Evolutionary conservation across 2,888 invertebrate species (phyloP), one percentile per base, ranked within the genome.

Genomic region (Noctua janthina): DNA sequence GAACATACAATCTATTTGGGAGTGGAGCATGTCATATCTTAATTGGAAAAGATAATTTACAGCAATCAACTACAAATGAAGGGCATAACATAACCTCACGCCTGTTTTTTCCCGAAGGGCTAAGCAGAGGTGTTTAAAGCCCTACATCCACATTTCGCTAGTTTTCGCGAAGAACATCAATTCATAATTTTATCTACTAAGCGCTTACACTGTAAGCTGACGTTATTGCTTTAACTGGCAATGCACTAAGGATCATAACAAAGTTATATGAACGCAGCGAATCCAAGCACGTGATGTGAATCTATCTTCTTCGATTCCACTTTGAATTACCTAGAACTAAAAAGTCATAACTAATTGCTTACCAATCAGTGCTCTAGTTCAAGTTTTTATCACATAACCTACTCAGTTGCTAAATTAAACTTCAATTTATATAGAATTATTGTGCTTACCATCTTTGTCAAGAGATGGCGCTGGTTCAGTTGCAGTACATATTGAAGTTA

Each of bases 21-120:
- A 67, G 67, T 67, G 67, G 23, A n/a, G 23, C 43, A 67, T 39
- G 67, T 67, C 43, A 43, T 43, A 67, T 67, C 43, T n/a, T 67
- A 67, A 43, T 67, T 67, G 67, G 23, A 43, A 43, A 66, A 66
- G 66, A 20, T 66, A 39, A 39, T 66, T 20, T 39, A 66, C 10
- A 39, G 20, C 66, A 20, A 39, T 39, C 39, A 39, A 39, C 66
- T 66, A 39, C 66, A 66, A 11, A 1, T 39, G 20, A 66, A 64
- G 62, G 29, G 6, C 15, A 62, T 62, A 17, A 59, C 15, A 29
- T 62, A 29, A 35, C 35, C 35, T 35, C 17, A 62, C 2, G 35
- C 17, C 35, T 20, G 17, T 8, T 64, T 17, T 29, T 62, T 62
- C 59, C 10, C 62, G 0, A 17, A 20, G 8, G 8, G 3, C 17